phyloP scores from a whole-genome alignment of 2,113 vertebrate genomes.

The Spilogale gracilis region DNA sequence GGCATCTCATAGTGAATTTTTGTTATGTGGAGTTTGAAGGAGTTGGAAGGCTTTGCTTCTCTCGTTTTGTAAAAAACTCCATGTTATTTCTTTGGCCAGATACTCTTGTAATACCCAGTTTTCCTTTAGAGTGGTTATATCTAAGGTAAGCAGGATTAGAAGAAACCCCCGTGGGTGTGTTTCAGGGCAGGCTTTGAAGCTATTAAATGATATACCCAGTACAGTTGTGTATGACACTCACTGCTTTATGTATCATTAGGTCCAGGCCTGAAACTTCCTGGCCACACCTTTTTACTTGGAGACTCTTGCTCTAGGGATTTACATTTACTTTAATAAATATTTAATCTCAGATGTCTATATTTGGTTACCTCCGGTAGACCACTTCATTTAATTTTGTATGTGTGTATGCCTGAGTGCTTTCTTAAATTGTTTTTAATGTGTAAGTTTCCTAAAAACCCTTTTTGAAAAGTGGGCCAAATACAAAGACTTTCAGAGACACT shows the following conservation, averaged over 20 bases:
- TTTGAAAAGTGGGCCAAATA: neutral
- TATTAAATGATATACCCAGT: neutral
- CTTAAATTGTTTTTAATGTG: constrained; percentile 44
- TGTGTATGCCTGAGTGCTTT: neutral
- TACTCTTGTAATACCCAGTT: neutral
- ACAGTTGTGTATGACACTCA: neutral
- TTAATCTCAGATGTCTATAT: neutral
- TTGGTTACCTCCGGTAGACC: neutral
- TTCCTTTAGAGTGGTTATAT: neutral
- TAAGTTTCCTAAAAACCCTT: neutral
- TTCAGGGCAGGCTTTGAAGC: neutral
- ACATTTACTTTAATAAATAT: constrained; percentile 8
- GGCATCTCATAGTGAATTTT: neutral
- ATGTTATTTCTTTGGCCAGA: constrained; percentile 6
- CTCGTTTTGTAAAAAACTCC: neutral
- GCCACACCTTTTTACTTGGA: neutral
- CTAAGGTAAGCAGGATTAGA: neutral
- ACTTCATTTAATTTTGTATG: neutral
- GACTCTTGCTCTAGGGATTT: neutral
- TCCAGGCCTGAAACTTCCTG: neutral
- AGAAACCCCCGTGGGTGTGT: neutral
- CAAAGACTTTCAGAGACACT: neutral
- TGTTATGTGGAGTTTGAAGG: neutral
- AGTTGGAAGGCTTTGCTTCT: neutral
- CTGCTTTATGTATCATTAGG: neutral